Base-by-base conservation (phyloP, 2,113 vertebrate genomes). In the Budorcas taxicolor region DNA sequence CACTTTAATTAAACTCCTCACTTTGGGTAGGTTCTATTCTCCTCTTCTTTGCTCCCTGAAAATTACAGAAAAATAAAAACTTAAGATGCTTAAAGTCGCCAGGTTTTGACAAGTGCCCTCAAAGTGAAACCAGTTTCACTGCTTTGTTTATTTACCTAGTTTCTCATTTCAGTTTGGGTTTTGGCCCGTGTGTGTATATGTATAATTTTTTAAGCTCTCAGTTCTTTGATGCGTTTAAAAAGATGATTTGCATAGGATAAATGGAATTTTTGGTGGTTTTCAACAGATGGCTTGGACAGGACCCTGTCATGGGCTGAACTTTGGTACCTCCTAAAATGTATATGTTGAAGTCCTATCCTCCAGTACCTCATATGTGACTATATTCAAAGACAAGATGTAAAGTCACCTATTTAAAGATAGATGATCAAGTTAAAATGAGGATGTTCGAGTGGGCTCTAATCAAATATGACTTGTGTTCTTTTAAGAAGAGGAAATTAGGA, bases 191-290 rank as follows among this genome's bases (percentile, higher is more conserved):
- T 40, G 15, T 50, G 5, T 47, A 8, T n/a, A 4, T 91, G 36
- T 40, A 74, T 74, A 74, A 74, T 33, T 58, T 67, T 87, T 76
- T 12, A 9, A 21, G 5, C 55, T 29, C 43, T 29, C 31, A 50
- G 62, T 50, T 84, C 90, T 50, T 55, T 95, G 58, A 91, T 85
- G 82, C 52, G 50, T 93, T 96, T 82, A 43, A 96, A 85, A 95
- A 85, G 67, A 91, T 95, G 19, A 7, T 95, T 95, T 87, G 84
- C 91, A 83, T 95, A 64, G 92, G 76, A 91, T 90, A 96, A 95
- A 53, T 53, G 33, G 40, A 81, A 92, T 53, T 78, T 93, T 87
- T n/a, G 21, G 67, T 95, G 71, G 31, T 95, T 96, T 94, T 96
- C 60, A 83, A 76, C 95, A 96, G 88, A 53, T 97, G 88, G 45